Percentiles rank a stretch among this genome's conserved stretches.
Conservation (phyloP, 2,113 vertebrate genomes). For the Oryzias javanicus region DNA sequence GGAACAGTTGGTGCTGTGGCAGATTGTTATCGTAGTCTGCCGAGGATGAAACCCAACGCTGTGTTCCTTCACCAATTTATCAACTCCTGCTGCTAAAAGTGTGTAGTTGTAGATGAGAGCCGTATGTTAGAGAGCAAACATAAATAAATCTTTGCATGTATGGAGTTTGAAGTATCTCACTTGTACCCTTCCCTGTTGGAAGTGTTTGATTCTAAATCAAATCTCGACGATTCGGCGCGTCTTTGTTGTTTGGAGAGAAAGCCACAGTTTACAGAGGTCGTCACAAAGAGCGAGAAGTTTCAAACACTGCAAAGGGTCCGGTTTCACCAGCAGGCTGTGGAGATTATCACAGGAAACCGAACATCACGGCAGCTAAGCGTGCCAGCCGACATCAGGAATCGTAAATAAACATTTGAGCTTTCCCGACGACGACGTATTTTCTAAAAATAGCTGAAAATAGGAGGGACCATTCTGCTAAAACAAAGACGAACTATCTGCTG, state of each 20-base stretch:
- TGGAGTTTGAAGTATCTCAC: too few species aligned
- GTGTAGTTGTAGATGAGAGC: constrained; percentile 7
- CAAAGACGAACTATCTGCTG: constrained; percentile 9
- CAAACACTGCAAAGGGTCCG: constrained; percentile 46
- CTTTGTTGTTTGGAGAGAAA: constrained; percentile 20
- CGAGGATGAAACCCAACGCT: constrained; percentile 56
- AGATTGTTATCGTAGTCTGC: constrained; percentile 57
- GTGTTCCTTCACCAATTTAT: constrained; percentile 49
- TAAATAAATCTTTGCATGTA: background rate
- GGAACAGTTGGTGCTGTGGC: constrained; percentile 56
- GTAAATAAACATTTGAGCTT: constrained; percentile 62
- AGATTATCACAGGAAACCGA: constrained; percentile 72
- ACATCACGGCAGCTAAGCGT: constrained; percentile 54
- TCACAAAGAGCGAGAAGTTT: constrained; percentile 42
- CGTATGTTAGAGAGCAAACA: background rate
- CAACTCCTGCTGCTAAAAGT: constrained; percentile 26
- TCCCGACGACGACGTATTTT: constrained; percentile 55
- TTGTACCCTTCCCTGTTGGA: too few species aligned
- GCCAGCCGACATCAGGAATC: constrained; percentile 57
- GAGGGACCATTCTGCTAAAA: constrained; percentile 31
- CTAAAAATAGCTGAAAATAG: constrained; percentile 48
- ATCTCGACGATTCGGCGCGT: background rate
- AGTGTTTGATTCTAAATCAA: background rate
- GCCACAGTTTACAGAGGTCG: constrained; percentile 31
- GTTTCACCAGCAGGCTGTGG: constrained; percentile 59